Evolutionary conservation across 2,113 vertebrate species (phyloP).

Genomic region (Chrysochloris asiatica): DNA sequence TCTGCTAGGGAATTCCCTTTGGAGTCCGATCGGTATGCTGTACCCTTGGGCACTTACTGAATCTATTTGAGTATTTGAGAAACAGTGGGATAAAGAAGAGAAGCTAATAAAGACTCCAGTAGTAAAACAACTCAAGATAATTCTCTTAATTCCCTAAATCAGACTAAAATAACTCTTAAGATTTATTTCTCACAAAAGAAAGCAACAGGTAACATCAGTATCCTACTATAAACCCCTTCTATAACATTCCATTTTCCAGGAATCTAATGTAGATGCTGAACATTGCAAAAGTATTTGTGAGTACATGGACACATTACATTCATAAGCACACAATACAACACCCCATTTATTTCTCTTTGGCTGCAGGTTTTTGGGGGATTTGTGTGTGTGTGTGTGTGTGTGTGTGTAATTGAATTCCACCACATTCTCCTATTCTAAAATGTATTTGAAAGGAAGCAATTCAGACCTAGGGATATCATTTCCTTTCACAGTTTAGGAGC

Average conservation of each 20-base stretch:
- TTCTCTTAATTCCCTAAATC: not conserved
- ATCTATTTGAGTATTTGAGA: not conserved
- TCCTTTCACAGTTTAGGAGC: not conserved
- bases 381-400: too few species aligned
- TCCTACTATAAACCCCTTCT: not conserved
- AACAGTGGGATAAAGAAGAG: not conserved
- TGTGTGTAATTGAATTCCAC: not conserved
- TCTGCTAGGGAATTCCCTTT: not conserved
- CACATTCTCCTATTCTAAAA: slow-evolving; percentile 19
- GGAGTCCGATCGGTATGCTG: not conserved
- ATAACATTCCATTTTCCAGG: not conserved
- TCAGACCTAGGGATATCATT: slow-evolving; percentile 11
- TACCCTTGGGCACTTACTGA: not conserved
- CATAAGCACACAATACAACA: not conserved
- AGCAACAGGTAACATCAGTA: not conserved
- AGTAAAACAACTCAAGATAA: not conserved
- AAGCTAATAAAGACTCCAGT: not conserved
- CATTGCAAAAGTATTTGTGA: not conserved
- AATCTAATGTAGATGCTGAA: not conserved
- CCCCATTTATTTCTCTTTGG: not conserved
- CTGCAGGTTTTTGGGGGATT: not conserved
- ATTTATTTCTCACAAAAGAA: slow-evolving; percentile 28
- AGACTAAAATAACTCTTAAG: not conserved
- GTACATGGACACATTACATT: not conserved
- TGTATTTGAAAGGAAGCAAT: not conserved